phyloP scores from a whole-genome alignment of 2,113 vertebrate genomes.

The Amphilophus citrinellus region DNA sequence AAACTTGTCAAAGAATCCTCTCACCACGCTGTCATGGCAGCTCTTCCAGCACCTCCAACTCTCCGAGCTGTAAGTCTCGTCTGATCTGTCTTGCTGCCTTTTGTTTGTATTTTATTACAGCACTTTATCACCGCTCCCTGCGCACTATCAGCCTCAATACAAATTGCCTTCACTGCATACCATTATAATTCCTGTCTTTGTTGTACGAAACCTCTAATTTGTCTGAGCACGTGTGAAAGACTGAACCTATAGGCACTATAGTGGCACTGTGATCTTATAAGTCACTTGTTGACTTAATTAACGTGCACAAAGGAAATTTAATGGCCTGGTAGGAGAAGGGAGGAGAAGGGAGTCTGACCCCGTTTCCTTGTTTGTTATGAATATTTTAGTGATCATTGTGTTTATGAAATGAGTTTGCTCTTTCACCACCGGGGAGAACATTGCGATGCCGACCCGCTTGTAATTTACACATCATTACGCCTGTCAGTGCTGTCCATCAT shows the following conservation, averaged over 20 bases:
- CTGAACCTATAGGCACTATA: slow-evolving; percentile 46
- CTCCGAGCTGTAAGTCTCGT: slow-evolving; percentile 93
- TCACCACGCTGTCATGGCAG: slow-evolving; percentile 95
- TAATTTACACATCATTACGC: slow-evolving; percentile 72
- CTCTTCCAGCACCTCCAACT: slow-evolving; percentile 97
- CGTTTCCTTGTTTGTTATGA: slow-evolving; percentile 79
- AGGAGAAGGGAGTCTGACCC: slow-evolving; percentile 65
- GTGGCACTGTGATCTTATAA: slow-evolving; percentile 48
- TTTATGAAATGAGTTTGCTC: slow-evolving; percentile 74
- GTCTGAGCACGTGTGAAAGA: slow-evolving; percentile 54
- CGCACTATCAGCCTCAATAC: slow-evolving; percentile 43
- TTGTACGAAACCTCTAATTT: slow-evolving; percentile 65
- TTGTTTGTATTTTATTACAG: slow-evolving; percentile 65
- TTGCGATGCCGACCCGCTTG: slow-evolving; percentile 37
- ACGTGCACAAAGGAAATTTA: slow-evolving; percentile 66
- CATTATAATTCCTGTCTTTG: slow-evolving; percentile 65
- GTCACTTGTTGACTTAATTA: slow-evolving; percentile 78
- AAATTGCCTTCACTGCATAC: slow-evolving; percentile 43
- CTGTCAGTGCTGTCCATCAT: slow-evolving; percentile 60
- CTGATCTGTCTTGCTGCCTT: slow-evolving; percentile 50
- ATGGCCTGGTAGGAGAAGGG: slow-evolving; percentile 60
- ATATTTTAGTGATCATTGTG: slow-evolving; percentile 77
- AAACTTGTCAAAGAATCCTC: slow-evolving; percentile 97
- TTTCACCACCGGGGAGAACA: slow-evolving; percentile 61
- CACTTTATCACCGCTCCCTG: slow-evolving; percentile 60